phyloP scores from a whole-genome alignment of 2,113 vertebrate species.

The Scalopus aquaticus region DNA sequence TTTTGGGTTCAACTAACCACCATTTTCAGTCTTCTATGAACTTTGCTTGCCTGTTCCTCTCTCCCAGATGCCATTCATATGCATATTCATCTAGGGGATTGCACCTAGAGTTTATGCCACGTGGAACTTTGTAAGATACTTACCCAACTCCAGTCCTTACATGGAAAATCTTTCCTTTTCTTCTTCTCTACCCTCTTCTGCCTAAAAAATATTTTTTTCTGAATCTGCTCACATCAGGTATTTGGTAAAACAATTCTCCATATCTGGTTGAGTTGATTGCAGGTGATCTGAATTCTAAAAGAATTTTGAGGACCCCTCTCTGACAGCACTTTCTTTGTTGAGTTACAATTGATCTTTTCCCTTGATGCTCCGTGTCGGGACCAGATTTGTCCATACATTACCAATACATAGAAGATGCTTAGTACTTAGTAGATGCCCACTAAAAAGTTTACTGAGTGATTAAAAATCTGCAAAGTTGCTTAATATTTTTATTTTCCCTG shows the following conservation, averaged over 20 bases:
- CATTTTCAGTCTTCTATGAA: neutral
- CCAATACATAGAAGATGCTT: neutral
- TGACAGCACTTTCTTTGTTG: neutral
- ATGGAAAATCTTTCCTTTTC: neutral
- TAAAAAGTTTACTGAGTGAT: neutral
- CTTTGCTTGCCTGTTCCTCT: neutral
- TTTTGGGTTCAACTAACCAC: neutral
- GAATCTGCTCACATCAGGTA: neutral
- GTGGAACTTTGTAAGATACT: neutral
- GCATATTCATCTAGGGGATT: neutral
- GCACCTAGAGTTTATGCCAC: neutral
- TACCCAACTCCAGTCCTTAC: neutral
- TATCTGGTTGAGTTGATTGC: neutral
- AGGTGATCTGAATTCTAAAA: neutral
- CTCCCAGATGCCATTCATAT: neutral
- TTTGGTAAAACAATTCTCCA: neutral
- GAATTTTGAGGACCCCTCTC: conserved; percentile 1
- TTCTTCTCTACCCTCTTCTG: neutral
- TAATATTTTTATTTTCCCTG: conserved; percentile 16
- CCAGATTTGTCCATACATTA: neutral
- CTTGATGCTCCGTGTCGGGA: neutral
- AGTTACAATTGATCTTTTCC: neutral
- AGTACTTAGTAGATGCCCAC: neutral
- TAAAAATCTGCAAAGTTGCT: neutral
- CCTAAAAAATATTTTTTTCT: neutral